Evolutionary conservation across 2,888 invertebrate genomes (phyloP).

Genomic region (Dinocampus coccinellae): DNA sequence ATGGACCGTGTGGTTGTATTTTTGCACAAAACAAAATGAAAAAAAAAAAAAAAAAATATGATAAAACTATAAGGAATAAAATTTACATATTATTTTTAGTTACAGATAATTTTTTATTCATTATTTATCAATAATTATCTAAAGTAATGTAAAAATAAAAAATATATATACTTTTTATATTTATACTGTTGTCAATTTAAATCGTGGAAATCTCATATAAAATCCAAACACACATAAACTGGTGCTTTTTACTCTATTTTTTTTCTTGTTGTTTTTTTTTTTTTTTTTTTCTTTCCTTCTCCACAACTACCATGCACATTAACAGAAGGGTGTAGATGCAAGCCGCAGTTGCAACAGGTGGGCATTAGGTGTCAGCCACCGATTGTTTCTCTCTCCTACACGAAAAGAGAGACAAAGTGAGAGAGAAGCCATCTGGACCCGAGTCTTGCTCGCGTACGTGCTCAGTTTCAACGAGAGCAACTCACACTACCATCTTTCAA

Average conservation of each 20-base stretch:
- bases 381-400: slow-evolving; percentile 48
- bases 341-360: slow-evolving; percentile 48
- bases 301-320: neutral
- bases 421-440: slow-evolving; percentile 47
- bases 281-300: neutral
- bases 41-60: slow-evolving; percentile 5
- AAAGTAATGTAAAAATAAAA: too few species aligned
- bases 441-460: slow-evolving; percentile 38
- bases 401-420: slow-evolving; percentile 37
- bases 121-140: too few species aligned
- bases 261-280: neutral
- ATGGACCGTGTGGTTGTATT: slow-evolving; percentile 28
- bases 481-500: slow-evolving; percentile 3
- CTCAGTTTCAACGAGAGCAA: slow-evolving; percentile 37
- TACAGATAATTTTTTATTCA: neutral
- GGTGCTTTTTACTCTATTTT: neutral
- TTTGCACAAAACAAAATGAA: slow-evolving; percentile 5
- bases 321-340: slow-evolving; percentile 30
- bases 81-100: neutral
- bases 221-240: neutral
- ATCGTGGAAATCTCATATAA: neutral
- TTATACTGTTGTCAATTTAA: too few species aligned
- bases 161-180: too few species aligned
- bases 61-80: neutral
- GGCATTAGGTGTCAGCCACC: slow-evolving; percentile 49